phyloP scores from a whole-genome alignment of 2,888 invertebrate species.

The Ametastegia equiseti region DNA sequence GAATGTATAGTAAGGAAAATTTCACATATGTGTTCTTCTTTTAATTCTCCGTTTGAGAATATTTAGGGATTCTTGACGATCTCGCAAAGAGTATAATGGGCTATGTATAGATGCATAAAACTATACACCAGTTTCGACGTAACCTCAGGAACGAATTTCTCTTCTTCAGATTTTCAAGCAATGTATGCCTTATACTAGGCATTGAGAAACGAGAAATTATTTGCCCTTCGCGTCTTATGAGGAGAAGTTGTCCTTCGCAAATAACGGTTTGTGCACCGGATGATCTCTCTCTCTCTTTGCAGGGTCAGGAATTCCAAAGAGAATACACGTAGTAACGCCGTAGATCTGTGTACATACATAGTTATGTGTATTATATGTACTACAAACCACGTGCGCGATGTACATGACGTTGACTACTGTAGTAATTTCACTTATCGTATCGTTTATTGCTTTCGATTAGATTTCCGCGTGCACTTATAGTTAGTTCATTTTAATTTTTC shows the following conservation, averaged over 20 bases:
- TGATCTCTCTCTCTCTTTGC: slow-evolving; percentile 3
- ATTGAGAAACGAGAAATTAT: background rate
- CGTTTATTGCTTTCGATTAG: background rate
- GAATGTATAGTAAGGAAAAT: background rate
- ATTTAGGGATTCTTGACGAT: background rate
- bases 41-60: background rate
- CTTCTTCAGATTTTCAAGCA: background rate
- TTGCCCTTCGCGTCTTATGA: background rate
- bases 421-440: too few relatives aligned
- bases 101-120: too few relatives aligned
- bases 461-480: background rate
- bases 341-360: slow-evolving; percentile 12
- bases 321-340: background rate
- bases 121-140: too few relatives aligned
- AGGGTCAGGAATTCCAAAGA: slow-evolving; percentile 32
- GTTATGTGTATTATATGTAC: background rate
- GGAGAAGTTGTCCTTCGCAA: slow-evolving; percentile 19
- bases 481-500: background rate
- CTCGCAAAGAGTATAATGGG: background rate
- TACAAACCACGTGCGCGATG: slow-evolving; percentile 7
- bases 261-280: slow-evolving; percentile 36
- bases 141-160: background rate
- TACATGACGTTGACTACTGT: background rate
- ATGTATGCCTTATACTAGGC: background rate
- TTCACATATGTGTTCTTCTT: background rate